Evolutionary conservation across 2,113 vertebrate species (phyloP).

Genomic region (Serilophus lunatus): DNA sequence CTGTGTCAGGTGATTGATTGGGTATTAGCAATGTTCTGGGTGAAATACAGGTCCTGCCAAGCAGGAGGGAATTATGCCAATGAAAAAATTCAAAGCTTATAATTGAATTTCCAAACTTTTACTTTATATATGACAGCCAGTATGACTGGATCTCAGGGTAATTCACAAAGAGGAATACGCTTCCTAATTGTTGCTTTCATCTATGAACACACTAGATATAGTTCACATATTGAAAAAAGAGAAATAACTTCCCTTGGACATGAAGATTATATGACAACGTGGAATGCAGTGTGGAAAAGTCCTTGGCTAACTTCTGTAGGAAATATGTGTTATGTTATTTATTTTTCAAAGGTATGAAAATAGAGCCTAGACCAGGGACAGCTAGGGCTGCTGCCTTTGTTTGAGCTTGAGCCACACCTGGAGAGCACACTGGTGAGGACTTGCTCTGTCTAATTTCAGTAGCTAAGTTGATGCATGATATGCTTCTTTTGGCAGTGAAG

Average conservation of each 20-base stretch:
- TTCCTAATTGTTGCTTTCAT: background rate
- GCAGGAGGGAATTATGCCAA: background rate
- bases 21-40: background rate
- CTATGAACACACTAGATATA: background rate
- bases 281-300: background rate
- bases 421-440: background rate
- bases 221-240: background rate
- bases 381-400: background rate
- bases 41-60: background rate
- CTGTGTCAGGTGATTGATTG: constrained; percentile 39
- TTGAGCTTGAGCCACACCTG: background rate
- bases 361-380: background rate
- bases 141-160: background rate
- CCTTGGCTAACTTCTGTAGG: constrained; percentile 13
- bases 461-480: background rate
- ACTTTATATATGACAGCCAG: background rate
- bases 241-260: background rate
- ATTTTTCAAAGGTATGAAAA: constrained; percentile 25
- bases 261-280: background rate
- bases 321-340: constrained; percentile 24
- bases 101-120: constrained; percentile 20
- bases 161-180: background rate
- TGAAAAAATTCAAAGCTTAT: background rate
- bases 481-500: background rate
- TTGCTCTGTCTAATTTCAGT: background rate